A percentile compares a stretch with the other conserved stretches of the same genome.
These are phyloP conservation scores for Triops longicaudatus DNA, from an alignment of 1,140 invertebrate genomes.

Conservation along the genomic window DNA sequence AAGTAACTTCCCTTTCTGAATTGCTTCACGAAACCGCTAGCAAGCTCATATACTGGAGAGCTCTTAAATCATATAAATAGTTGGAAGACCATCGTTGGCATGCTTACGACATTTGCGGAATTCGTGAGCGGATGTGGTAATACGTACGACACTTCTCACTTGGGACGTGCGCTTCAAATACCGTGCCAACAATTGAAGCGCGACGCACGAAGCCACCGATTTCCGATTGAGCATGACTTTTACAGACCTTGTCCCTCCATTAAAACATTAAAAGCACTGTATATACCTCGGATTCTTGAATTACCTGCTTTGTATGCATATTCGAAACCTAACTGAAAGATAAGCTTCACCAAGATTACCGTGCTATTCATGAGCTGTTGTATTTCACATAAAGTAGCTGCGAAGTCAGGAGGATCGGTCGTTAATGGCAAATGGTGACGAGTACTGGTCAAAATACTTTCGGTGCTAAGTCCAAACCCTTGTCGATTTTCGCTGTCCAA, in stretches of 20 bases:
- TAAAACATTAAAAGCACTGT: background rate
- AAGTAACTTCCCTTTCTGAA: no score
- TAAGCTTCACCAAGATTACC: no score
- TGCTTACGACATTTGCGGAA: background rate
- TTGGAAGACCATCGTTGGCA: no score
- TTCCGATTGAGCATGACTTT: background rate
- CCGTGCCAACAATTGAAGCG: background rate
- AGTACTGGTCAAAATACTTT: background rate
- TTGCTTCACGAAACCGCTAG: no score
- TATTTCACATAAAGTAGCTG: background rate
- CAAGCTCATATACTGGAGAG: no score
- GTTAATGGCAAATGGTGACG: background rate
- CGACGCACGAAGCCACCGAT: background rate
- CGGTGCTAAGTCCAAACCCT: background rate
- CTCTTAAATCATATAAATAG: no score
- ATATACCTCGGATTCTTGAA: no score
- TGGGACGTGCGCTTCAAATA: background rate
- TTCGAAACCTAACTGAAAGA: no score
- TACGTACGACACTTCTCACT: background rate
- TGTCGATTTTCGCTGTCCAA: slow-evolving; percentile 6
- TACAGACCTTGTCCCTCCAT: no score
- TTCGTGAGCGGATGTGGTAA: background rate
- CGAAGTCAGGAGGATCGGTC: background rate
- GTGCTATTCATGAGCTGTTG: no score
- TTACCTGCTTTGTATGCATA: no score